Conservation (phyloP, 1,140 invertebrate genomes). For the Ceratitis capitata region DNA sequence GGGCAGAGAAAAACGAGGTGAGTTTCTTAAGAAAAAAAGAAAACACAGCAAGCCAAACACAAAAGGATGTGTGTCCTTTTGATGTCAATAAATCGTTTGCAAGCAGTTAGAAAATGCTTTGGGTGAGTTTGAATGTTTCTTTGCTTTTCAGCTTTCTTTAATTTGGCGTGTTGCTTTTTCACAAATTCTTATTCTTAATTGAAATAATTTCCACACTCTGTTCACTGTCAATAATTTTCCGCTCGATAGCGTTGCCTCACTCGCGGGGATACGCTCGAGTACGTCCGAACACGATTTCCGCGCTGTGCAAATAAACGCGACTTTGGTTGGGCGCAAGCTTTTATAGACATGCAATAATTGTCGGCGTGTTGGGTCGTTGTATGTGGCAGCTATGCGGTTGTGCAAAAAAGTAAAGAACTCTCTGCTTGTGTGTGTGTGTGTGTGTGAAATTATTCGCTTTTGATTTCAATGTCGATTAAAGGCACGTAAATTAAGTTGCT, state of each 20-base stretch:
- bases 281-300: slow-evolving; percentile 61
- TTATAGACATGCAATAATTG: slow-evolving; percentile 48
- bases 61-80: background rate
- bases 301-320: slow-evolving; percentile 60
- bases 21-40: too few relatives aligned
- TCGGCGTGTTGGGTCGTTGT: background rate
- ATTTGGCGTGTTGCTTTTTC: too few relatives aligned
- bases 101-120: too few relatives aligned
- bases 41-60: background rate
- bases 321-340: slow-evolving; percentile 49
- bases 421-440: background rate
- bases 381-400: background rate
- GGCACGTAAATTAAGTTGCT: background rate
- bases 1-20: too few relatives aligned
- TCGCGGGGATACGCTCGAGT: background rate
- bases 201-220: background rate
- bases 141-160: slow-evolving; percentile 45
- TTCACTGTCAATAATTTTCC: background rate
- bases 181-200: slow-evolving; percentile 41
- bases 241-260: background rate
- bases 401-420: background rate
- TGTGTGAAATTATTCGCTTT: background rate
- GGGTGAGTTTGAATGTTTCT: background rate
- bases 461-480: slow-evolving; percentile 10
- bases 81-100: background rate